Evolutionary conservation across 2,113 vertebrate species (phyloP).

Genomic region (Anguilla rostrata): DNA sequence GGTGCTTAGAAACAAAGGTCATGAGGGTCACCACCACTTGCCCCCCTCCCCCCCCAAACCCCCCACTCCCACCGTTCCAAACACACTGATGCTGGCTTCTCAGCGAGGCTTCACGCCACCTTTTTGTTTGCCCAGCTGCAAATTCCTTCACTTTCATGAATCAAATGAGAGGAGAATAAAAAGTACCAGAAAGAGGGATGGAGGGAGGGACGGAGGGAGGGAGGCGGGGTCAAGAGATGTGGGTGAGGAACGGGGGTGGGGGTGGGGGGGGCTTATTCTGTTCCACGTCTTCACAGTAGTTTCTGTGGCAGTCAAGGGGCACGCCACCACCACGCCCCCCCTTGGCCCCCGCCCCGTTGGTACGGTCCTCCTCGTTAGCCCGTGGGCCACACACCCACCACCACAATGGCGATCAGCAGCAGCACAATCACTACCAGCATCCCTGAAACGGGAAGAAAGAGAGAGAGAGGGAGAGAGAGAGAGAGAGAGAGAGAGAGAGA

Average conservation of each 20-base stretch:
- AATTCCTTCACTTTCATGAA: slow-evolving; percentile 11
- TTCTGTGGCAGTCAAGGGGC: not conserved
- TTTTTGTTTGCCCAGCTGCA: slow-evolving; percentile 14
- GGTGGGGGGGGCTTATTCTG: not conserved
- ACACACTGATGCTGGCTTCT: not conserved
- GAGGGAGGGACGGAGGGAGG: not conserved
- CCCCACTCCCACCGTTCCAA: not conserved
- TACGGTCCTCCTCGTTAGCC: slow-evolving; percentile 39
- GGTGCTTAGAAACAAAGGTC: slow-evolving; percentile 15
- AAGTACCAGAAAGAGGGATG: not conserved
- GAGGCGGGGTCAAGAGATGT: not conserved
- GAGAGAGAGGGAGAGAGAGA: no score
- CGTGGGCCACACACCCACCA: slow-evolving; percentile 69
- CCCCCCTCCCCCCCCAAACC: not conserved
- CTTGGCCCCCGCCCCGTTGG: not conserved
- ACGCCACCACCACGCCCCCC: not conserved
- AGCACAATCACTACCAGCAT: slow-evolving; percentile 79
- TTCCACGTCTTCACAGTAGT: slow-evolving; percentile 1
- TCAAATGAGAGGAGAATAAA: slow-evolving; percentile 5
- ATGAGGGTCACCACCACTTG: not conserved
- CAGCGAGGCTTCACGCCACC: not conserved
- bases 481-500: slow-evolving; percentile 25
- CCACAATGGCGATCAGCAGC: slow-evolving; percentile 73
- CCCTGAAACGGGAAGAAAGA: slow-evolving; percentile 54
- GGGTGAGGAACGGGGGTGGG: not conserved